phyloP scores from a whole-genome alignment of 1,140 invertebrate genomes.

The Steinernema feltiae region DNA sequence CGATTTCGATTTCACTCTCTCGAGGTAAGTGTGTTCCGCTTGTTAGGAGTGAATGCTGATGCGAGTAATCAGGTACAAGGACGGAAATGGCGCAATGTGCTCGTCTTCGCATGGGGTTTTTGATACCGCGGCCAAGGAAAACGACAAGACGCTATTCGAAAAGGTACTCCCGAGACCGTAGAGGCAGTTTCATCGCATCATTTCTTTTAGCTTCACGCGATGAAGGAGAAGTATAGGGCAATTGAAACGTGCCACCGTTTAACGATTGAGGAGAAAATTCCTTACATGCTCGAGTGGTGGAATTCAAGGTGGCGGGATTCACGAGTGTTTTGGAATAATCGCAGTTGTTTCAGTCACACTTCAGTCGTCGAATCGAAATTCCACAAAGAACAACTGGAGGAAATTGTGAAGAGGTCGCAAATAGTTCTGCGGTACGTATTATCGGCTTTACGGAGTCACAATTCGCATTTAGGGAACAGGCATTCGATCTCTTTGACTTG shows the following conservation, averaged over 20 bases:
- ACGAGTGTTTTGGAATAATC: no score
- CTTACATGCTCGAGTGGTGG: conserved; percentile 5
- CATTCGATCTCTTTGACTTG: background rate
- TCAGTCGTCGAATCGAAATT: background rate
- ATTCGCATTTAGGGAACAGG: background rate
- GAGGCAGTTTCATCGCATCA: background rate
- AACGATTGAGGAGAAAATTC: background rate
- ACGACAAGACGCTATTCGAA: background rate
- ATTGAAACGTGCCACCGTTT: background rate
- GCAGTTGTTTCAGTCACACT: no score
- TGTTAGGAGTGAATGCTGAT: no score
- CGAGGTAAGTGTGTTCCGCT: no score
- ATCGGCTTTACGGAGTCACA: background rate
- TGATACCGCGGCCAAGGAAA: background rate
- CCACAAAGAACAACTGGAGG: background rate
- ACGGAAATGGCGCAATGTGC: background rate
- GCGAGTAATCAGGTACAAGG: no score
- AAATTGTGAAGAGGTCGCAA: background rate
- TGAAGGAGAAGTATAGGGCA: background rate
- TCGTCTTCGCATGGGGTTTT: background rate
- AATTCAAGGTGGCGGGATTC: no score
- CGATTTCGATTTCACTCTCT: background rate
- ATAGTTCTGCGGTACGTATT: background rate
- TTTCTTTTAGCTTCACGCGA: background rate
- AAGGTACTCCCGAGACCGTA: background rate